phyloP scores from a whole-genome alignment of 2,113 vertebrate genomes.

The Grallaria varia region DNA sequence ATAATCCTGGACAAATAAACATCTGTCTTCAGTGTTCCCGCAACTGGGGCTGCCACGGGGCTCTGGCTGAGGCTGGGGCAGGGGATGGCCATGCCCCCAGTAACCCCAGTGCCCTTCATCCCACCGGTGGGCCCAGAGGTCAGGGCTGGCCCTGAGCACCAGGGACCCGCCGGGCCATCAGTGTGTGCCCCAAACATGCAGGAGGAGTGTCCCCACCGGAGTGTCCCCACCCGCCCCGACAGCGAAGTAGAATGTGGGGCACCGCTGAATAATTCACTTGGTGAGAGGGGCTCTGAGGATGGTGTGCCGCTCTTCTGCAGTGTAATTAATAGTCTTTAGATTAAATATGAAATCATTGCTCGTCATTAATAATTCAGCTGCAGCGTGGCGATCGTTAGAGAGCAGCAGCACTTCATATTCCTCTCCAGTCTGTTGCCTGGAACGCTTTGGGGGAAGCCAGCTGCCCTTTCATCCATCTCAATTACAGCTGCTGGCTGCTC shows the following conservation, averaged over 20 bases:
- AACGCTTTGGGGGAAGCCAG: conserved; percentile 3
- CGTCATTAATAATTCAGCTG: conserved; percentile 71
- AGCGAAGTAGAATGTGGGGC: conserved; percentile 52
- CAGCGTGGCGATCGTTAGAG: conserved; percentile 52
- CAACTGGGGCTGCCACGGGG: neutral
- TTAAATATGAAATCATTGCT: conserved; percentile 75
- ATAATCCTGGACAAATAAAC: conserved; percentile 46
- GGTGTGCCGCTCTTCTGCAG: conserved; percentile 34
- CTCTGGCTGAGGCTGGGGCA: rapidly evolving
- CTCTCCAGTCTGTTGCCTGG: conserved; percentile 1
- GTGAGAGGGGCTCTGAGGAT: conserved; percentile 47
- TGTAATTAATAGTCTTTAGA: conserved; percentile 75
- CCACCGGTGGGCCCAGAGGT: rapidly evolving
- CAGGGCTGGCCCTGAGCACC: neutral
- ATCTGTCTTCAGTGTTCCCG: neutral
- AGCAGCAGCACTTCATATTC: conserved; percentile 50
- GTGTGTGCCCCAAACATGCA: neutral
- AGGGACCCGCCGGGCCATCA: neutral
- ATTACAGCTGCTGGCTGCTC: conserved; percentile 9
- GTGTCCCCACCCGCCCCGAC: neutral
- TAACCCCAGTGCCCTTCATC: rapidly evolving
- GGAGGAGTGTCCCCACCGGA: neutral
- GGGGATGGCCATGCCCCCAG: rapidly evolving
- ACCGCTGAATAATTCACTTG: conserved; percentile 52
- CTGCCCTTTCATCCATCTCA: conserved; percentile 50